Conservation (phyloP, 2,113 vertebrate genomes). For the Todiramphus chloris region DNA sequence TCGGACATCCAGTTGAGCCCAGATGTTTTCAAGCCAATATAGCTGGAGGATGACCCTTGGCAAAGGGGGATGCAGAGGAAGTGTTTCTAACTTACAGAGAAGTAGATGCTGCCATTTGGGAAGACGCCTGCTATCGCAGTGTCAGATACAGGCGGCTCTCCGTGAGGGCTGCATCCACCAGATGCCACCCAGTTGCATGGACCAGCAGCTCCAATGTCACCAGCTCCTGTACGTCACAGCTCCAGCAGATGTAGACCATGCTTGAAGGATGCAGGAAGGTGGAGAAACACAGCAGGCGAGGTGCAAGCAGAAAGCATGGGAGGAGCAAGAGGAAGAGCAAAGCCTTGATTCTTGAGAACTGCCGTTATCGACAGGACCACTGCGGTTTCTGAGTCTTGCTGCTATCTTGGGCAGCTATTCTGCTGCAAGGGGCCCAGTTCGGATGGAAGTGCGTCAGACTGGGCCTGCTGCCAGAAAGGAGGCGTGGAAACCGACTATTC, state of each 20-base stretch:
- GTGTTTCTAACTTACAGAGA: conserved; percentile 70
- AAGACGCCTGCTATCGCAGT: conserved; percentile 76
- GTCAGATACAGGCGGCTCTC: conserved; percentile 72
- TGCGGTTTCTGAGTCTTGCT: not conserved
- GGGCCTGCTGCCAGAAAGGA: conserved; percentile 35
- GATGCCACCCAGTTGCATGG: conserved; percentile 78
- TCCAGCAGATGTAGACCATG: conserved; percentile 70
- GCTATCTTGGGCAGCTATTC: not conserved
- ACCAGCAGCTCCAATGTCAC: conserved; percentile 76
- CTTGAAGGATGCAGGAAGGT: conserved; percentile 68
- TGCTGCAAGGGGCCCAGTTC: not conserved
- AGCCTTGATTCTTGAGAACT: not conserved
- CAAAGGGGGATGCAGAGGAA: not conserved
- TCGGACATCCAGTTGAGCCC: not conserved
- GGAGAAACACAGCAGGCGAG: conserved; percentile 64
- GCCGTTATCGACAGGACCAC: not conserved
- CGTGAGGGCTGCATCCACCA: conserved; percentile 75
- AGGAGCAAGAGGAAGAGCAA: not conserved
- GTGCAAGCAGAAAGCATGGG: not conserved
- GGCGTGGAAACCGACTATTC: not conserved
- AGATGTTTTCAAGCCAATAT: not conserved
- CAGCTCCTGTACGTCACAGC: conserved; percentile 68
- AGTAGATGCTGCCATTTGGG: conserved; percentile 66
- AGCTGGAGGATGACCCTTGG: not conserved
- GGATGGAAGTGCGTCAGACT: not conserved